A percentile compares a stretch with the other conserved stretches of the same genome.
phyloP scores from a whole-genome alignment of 2,797 vertebrate species.

The Lacerta agilis region DNA sequence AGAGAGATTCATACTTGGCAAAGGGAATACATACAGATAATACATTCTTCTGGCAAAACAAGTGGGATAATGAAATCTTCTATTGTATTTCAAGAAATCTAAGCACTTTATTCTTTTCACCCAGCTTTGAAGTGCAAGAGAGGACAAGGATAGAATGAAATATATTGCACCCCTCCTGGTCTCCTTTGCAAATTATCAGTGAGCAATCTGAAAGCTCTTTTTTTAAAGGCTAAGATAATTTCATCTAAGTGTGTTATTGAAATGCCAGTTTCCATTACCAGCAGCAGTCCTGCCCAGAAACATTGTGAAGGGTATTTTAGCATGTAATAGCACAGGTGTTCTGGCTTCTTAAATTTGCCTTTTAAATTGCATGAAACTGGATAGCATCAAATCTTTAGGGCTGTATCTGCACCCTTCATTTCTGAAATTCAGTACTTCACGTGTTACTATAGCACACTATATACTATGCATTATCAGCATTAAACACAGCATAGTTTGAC shows the following conservation, averaged over 20 bases:
- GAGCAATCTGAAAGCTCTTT: slow-evolving; percentile 40
- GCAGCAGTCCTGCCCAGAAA: slow-evolving; percentile 8
- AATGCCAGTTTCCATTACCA: slow-evolving; percentile 16
- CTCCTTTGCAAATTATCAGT: neutral
- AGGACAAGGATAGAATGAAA: slow-evolving; percentile 5
- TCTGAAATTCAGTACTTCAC: neutral
- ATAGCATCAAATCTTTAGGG: neutral
- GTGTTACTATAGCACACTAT: neutral
- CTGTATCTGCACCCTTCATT: neutral
- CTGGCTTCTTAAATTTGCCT: slow-evolving; percentile 10
- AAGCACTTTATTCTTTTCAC: neutral
- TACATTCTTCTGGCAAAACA: neutral
- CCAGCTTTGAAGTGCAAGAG: neutral
- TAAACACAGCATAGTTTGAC: neutral
- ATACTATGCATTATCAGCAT: neutral
- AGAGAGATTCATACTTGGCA: neutral
- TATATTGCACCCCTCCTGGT: neutral
- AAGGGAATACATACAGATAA: neutral
- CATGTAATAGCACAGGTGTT: neutral
- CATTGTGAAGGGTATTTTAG: slow-evolving; percentile 10
- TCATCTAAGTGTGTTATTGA: slow-evolving; percentile 27
- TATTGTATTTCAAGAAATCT: neutral
- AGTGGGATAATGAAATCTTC: neutral
- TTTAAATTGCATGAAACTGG: slow-evolving; percentile 20
- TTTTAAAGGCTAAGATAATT: slow-evolving; percentile 17